Evolutionary conservation across 2,797 vertebrate species (phyloP).

Genomic region (Gila robusta): DNA sequence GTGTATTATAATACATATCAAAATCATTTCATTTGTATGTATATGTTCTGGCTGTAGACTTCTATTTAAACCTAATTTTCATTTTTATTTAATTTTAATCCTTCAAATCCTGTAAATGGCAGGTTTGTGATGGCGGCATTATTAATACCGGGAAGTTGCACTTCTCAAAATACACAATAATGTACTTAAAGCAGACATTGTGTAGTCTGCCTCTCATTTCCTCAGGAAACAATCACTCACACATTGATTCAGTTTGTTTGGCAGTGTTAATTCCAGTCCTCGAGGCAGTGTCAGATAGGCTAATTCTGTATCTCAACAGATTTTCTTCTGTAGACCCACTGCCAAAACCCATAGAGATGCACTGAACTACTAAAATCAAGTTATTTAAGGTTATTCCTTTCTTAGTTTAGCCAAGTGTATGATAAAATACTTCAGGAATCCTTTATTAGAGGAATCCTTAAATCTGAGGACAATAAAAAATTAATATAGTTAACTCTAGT

Average conservation of each 20-base stretch:
- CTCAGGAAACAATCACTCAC: constrained; percentile 21
- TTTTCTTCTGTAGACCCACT: background rate
- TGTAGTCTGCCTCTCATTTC: constrained; percentile 11
- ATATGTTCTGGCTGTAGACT: background rate
- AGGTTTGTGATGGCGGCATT: background rate
- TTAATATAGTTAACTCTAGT: background rate
- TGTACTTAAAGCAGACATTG: background rate
- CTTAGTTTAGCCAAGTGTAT: background rate
- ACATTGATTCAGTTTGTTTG: constrained; percentile 8
- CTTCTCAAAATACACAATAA: constrained; percentile 9
- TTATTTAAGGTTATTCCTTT: background rate
- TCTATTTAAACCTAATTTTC: background rate
- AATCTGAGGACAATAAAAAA: background rate
- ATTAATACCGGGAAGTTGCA: background rate
- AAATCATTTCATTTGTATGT: background rate
- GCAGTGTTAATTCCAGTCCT: background rate
- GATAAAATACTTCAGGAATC: background rate
- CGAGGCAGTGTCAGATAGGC: background rate
- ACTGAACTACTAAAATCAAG: background rate
- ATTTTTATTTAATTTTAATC: background rate
- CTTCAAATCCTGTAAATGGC: background rate
- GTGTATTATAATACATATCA: background rate
- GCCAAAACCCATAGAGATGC: constrained; percentile 23
- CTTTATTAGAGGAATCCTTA: background rate
- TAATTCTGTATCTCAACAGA: constrained; percentile 8